A percentile compares a stretch with the other conserved stretches of the same genome.
phyloP scores from a whole-genome alignment of 1,140 invertebrate species.

The Diorhabda carinulata region DNA sequence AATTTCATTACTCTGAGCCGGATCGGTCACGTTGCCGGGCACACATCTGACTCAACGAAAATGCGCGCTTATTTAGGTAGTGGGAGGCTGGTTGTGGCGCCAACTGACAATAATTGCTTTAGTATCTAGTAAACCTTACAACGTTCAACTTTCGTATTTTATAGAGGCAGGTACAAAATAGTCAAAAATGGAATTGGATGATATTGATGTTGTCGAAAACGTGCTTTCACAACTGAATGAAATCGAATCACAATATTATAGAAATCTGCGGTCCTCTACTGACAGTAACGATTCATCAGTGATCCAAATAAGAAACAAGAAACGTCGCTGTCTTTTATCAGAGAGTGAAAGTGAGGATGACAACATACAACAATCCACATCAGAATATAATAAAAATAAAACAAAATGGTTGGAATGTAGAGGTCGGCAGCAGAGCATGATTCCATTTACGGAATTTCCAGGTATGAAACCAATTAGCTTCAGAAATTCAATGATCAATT shows the following conservation, averaged over 20 bases:
- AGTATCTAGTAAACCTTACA: neutral
- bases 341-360: no score
- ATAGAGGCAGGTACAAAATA: neutral
- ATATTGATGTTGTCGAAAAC: neutral
- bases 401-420: neutral
- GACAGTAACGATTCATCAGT: no score
- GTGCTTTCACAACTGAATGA: neutral
- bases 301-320: no score
- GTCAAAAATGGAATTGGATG: neutral
- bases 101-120: neutral
- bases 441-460: neutral
- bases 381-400: neutral
- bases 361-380: neutral
- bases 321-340: no score
- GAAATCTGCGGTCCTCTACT: no score
- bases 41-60: neutral
- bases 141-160: neutral
- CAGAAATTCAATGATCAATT: neutral
- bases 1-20: no score
- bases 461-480: neutral
- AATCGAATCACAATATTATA: neutral
- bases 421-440: neutral
- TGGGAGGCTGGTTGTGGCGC: neutral
- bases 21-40: no score
- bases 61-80: neutral